Base-by-base conservation (phyloP, 1,140 invertebrate genomes). In the Brachionus rotundiformis region DNA sequence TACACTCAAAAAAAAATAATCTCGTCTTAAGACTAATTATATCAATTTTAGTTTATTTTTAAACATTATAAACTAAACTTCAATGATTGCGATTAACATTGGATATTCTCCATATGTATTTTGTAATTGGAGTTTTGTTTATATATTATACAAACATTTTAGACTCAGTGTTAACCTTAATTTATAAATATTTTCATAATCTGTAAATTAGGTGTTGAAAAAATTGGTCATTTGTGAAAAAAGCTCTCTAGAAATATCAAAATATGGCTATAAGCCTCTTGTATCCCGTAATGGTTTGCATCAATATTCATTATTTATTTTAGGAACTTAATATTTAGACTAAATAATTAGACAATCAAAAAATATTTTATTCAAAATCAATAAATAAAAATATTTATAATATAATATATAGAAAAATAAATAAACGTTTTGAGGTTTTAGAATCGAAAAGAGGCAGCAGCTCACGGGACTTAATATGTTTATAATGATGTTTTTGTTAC, bases 261-360 rank as follows among this genome's bases (percentile, higher is more conserved):
- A 54, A 54, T 19, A 19, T 19, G 23, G 16, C 47, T 54, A n/a
- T n/a, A 54, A 54, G 47, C 47, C 47, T 54, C 47, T 54, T 8
- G 23, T 54, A 54, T 54, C 47, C 47, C 47, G 23, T 25, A 19
- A 54, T 54, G 19, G 23, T 54, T 54, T 6, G 16, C 47, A 54
- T 54, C 47, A 25, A 25, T 54, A 54, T 54, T 54, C 47, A 54
- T 54, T 54, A 54, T 54, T 54, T 54, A 19, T 54, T 54, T 19
- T 49, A 49, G 47, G 1, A 54, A 54, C 47, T 25, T 54, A 25
- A 54, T 23, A 19, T 54, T 8, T 54, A 54, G 47, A n/a, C 23
- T 16, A 54, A 54, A 54, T 54, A 54, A 54, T 54, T 54, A 54
- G 47, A 25, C 47, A 54, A 54, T 54, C 47, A 19, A 54, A 54